Evolutionary conservation across 1,140 invertebrate genomes (phyloP), one percentile per base, ranked within the genome.

Genomic region (Daktulosphaira vitifoliae): DNA sequence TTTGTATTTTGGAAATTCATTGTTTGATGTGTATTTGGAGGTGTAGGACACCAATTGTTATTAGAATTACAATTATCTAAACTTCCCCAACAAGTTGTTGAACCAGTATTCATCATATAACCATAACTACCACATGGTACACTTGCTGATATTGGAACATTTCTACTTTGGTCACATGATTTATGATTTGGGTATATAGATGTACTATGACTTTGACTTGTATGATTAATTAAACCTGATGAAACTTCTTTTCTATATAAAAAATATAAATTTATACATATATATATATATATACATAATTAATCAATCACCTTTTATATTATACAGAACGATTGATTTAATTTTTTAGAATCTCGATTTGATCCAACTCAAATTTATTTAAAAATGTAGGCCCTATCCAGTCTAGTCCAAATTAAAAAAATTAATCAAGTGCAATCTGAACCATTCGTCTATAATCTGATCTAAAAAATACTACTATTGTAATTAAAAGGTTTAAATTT

Each of bases 11-110:
- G 42, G 13, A 7, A 26, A 13, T 20, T 33, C 29, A 5, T 6
- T 11, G 5, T 5, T 33, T 33, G 29, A 6, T 11, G 29, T 11
- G 29, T 7, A 33, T 46, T 59, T 11, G 56, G 42, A 2, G 42
- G 42, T 3, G 44, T 48, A n/a, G 25, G 42, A 33, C 37, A 44
- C 39, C 39, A 59, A 11, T 16, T 18, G n/a, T 33, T 33, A n/a
- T 11, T 15, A n/a, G 38, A 8, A 8, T 38, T 53, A 6, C 22
- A 26, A 15, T 62, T 25, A 33, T 29, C 25, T 13, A 62, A 62
- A 22, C 56, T 62, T 7, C 56, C 56, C 44, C 56, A 46, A 48
- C 25, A 20, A 18, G 25, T 22, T 23, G 56, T 4, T 18, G 56
- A 62, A 8, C 13, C 16, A n/a, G 16, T 46, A 3, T 13, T 44